Conservation (phyloP, 2,888 invertebrate species). For the Brenthis ino region DNA sequence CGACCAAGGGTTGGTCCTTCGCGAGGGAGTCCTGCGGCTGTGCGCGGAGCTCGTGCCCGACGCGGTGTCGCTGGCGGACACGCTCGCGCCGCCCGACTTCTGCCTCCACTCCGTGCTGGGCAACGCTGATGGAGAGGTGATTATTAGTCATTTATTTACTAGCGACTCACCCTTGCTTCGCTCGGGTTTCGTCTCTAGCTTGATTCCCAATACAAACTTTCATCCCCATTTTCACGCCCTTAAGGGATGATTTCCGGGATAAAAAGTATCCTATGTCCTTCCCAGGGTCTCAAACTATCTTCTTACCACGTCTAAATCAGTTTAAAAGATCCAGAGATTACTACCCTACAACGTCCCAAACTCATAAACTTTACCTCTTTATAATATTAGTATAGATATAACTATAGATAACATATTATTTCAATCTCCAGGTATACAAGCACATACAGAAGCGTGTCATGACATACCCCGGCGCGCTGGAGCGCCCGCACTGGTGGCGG, state of each 20-base stretch:
- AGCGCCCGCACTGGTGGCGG: constrained; percentile 89
- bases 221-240: no score
- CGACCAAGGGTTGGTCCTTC: constrained; percentile 82
- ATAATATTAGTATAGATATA: neutral
- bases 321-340: no score
- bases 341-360: no score
- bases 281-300: no score
- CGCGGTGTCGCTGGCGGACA: constrained; percentile 89
- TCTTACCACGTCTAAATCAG: no score
- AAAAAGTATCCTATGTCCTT: no score
- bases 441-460: constrained; percentile 86
- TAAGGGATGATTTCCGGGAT: no score
- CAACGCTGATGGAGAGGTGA: constrained; percentile 91
- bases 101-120: constrained; percentile 93
- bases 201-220: no score
- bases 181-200: no score
- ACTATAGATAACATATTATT: neutral
- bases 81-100: constrained; percentile 93
- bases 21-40: constrained; percentile 63
- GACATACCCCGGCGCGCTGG: constrained; percentile 84
- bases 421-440: constrained; percentile 84
- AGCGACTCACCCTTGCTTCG: no score
- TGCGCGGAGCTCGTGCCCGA: constrained; percentile 86
- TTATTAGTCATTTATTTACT: neutral
- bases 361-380: no score